Evolutionary conservation across 2,888 invertebrate species (phyloP), one percentile per base, ranked within the genome.

Genomic region (Drosophila mimica): DNA sequence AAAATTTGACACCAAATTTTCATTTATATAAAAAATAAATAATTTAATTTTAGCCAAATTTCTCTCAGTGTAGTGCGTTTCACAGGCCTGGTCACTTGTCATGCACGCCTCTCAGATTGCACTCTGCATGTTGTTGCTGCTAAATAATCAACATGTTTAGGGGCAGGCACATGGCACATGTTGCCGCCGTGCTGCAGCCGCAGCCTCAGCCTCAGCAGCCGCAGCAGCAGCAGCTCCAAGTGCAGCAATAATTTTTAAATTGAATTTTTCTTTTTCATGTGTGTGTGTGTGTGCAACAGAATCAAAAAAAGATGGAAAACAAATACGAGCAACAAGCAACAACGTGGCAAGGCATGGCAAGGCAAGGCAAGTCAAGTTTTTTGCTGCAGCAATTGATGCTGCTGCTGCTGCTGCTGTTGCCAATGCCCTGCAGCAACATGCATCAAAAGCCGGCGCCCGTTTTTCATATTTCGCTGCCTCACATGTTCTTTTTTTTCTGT

Each of bases 231-330:
- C 52, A 52, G 56, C 70, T 78, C 79, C 84, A 87, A 89, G 89
- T 90, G 90, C 90, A 88, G 91, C 81, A 91, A 90, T 91, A 89
- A 86, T 83, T 91, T 89, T 87, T 87, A 91, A 91, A 89, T 91
- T 91, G 87, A 91, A 86, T 91, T 89, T 90, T 85, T 91, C 76
- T 74, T 52, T 54, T 67, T 40, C 25, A 25, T 25, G 25, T 25
- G 25, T 71, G 48, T 28, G 54, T 25, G 36, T 25, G 20, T n/a
- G 30, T 7, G 28, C 28, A 38, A 25, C 59, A 33, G 70, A 72
- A 81, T 68, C 52, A 49, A 59, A 40, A 49, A 43, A 52, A 52
- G 28, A 20, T 56, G 56, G 59, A 72, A 82, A 88, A 76, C 84
- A 89, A 78, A 88, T 88, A 71, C 72, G 51, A 71, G 60, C 71